These are phyloP conservation scores for Noturus placidus DNA, from an alignment of 2,113 vertebrate genomes.

Conservation along the genomic window DNA sequence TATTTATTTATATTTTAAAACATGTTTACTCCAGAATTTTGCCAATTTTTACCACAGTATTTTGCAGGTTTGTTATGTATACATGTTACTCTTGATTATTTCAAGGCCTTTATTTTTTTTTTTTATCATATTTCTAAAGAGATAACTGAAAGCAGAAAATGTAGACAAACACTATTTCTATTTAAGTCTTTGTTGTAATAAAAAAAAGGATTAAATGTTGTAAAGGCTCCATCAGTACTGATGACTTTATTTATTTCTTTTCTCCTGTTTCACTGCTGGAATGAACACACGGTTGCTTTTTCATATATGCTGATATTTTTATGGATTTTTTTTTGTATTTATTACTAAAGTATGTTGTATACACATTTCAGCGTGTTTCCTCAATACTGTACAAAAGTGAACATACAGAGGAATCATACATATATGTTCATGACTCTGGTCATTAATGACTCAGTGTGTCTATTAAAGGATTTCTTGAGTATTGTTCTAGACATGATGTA, in stretches of 20 bases:
- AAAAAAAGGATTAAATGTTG: not conserved
- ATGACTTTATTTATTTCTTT: not conserved
- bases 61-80: not conserved
- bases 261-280: not conserved
- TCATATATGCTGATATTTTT: not conserved
- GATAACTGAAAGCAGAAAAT: not conserved
- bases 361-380: not conserved
- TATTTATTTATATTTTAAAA: too few relatives aligned
- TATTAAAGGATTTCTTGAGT: not conserved
- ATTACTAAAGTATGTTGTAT: not conserved
- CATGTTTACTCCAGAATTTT: too few relatives aligned
- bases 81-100: not conserved
- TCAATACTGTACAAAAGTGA: not conserved
- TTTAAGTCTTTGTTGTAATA: not conserved
- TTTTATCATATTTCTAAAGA: not conserved
- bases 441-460: not conserved
- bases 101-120: not conserved
- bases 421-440: not conserved
- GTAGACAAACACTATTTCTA: not conserved
- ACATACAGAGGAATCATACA: not conserved
- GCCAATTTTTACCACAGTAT: not conserved
- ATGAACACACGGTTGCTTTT: not conserved
- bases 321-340: not conserved
- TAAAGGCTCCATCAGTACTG: not conserved
- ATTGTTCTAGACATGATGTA: not conserved